A percentile compares a stretch with the other conserved stretches of the same genome.
Conservation (phyloP, 1,140 invertebrate genomes). For the Trinorchestia longiramus region DNA sequence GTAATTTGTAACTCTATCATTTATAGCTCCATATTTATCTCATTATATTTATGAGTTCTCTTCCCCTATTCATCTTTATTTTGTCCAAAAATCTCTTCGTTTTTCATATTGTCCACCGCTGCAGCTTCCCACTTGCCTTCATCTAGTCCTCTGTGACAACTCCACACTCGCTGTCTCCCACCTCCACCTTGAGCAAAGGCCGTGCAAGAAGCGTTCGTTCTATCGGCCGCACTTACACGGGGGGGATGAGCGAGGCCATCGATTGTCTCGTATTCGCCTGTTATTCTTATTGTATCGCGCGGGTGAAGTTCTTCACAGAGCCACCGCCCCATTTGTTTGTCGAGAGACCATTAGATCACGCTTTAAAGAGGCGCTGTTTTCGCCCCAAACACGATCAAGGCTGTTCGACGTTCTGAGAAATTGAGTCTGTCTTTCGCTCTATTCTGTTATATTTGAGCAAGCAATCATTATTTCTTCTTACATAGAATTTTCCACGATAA, state of each 20-base stretch:
- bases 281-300: constrained; percentile 49
- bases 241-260: not conserved
- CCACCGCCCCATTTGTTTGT: constrained; percentile 48
- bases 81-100: too few species aligned
- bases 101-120: not conserved
- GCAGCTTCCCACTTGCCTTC: not conserved
- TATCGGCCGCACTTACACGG: not conserved
- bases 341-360: constrained; percentile 48
- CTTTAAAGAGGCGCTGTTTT: constrained; percentile 49
- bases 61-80: too few species aligned
- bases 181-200: not conserved
- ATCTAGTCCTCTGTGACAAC: not conserved
- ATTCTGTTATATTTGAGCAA: not conserved
- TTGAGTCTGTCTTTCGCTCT: not conserved
- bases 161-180: not conserved
- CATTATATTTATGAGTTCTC: too few species aligned
- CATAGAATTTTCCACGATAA: not conserved
- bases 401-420: not conserved
- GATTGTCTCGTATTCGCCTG: constrained; percentile 38
- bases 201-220: not conserved
- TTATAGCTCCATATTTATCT: too few species aligned
- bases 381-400: constrained; percentile 33
- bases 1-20: too few species aligned
- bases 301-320: constrained; percentile 33
- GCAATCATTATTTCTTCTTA: not conserved